These are phyloP conservation scores for Triplophysa yarkandensis DNA, from an alignment of 2,797 vertebrate species.

Conservation along the genomic window DNA sequence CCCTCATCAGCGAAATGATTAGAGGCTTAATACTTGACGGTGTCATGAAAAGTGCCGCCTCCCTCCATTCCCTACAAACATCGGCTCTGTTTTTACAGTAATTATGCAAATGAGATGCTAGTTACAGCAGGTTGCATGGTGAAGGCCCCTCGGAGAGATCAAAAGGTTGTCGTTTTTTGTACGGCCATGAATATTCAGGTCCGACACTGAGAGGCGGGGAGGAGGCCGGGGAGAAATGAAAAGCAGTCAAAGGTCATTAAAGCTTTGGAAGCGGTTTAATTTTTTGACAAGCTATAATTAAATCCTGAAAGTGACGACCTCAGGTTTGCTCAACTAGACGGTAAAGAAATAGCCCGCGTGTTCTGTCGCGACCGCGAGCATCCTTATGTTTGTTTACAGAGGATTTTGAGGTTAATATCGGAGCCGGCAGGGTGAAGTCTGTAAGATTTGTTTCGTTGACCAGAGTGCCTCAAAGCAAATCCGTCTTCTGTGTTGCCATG, in stretches of 20 bases:
- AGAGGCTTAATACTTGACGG: slow-evolving; percentile 20
- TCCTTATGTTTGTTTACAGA: background rate
- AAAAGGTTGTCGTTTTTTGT: slow-evolving; percentile 37
- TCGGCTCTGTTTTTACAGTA: slow-evolving; percentile 47
- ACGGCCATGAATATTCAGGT: slow-evolving; percentile 53
- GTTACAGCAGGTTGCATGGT: slow-evolving; percentile 34
- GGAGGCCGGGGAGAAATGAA: slow-evolving; percentile 16
- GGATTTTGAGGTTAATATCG: background rate
- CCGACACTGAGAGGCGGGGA: slow-evolving; percentile 31
- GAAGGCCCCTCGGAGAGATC: slow-evolving; percentile 49
- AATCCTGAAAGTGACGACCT: slow-evolving; percentile 16
- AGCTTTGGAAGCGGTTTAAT: slow-evolving; percentile 25
- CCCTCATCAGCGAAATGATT: slow-evolving; percentile 19
- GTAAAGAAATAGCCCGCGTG: background rate
- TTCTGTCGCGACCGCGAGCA: background rate
- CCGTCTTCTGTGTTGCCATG: background rate
- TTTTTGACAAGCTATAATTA: slow-evolving; percentile 45
- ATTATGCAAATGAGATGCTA: slow-evolving; percentile 54
- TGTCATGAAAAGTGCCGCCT: slow-evolving; percentile 47
- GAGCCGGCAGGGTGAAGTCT: background rate
- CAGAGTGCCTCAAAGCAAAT: background rate
- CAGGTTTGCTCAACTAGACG: background rate
- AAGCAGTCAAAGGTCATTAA: slow-evolving; percentile 47
- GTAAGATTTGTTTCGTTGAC: background rate
- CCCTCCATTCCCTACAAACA: slow-evolving; percentile 40